Base-by-base conservation (phyloP, 2,113 vertebrate species). In the Elaphurus davidianus region DNA sequence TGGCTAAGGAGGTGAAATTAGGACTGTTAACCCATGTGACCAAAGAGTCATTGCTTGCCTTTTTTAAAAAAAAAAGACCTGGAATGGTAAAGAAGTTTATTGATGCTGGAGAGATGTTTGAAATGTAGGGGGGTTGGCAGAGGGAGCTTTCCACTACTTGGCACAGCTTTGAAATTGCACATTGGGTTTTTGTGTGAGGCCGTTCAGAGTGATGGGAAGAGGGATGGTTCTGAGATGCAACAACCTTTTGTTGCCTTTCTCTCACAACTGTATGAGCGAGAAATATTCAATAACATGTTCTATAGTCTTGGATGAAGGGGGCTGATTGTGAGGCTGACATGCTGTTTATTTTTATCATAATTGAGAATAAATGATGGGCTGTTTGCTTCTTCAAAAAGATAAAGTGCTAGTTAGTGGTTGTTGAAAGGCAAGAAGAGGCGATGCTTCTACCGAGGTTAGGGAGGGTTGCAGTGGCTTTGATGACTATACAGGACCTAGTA, bases 331-430 rank as follows among this genome's bases (percentile, higher is more conserved):
- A 96, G 87, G 93, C 47, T 93, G 90, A 90, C 55, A 43, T 43
- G 83, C 78, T 91, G 50, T 94, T 94, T 87, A 89, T 95, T 90
- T 96, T 82, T 86, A 85, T 91, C 78, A 59, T 94, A 71, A 92
- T 67, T 96, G 62, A 90, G 93, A 95, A 81, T 55, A 89, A 96
- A 87, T 81, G 54, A 93, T 92, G 87, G 76, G 62, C 57, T 93
- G 27, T 94, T 97, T 91, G 40, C 45, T 74, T 81, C 52, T 96
- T 91, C 47, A 57, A 55, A 83, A 87, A 91, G 52, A 45, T 50
- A 23, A 84, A 94, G 81, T 88, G 33, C 83, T 84, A 55, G n/a
- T 74, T 79, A 67, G 59, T 91, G 71, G 52, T 50, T 91, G 33
- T 59, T 6, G 28, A 87, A 79, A 95, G 91, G 55, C 54, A 81